Conservation (phyloP, 37 sponge, comb jelly and placozoan genomes). For the Beroe ovata region DNA sequence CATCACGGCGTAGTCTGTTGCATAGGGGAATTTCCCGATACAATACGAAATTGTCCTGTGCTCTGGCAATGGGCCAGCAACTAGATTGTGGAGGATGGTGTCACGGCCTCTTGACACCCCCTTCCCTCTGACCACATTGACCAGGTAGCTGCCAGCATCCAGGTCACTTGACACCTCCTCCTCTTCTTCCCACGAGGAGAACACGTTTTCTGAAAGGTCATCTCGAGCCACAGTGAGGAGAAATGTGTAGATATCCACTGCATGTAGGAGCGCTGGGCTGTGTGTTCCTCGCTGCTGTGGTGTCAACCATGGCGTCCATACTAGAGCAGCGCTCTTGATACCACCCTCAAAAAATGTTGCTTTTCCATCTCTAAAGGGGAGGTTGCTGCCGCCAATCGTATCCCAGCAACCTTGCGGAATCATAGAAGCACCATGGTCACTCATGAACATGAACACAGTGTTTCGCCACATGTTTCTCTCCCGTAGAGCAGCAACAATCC, state of each 20-base stretch:
- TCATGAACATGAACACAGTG: slow-evolving; percentile 54
- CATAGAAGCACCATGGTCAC: slow-evolving; percentile 30
- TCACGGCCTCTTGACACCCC: background rate
- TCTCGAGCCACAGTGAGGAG: background rate
- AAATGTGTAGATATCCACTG: background rate
- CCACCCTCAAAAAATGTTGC: slow-evolving; percentile 7
- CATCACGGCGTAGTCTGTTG: background rate
- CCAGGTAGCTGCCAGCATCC: background rate
- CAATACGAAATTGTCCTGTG: background rate
- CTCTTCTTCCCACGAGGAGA: background rate
- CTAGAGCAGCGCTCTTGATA: slow-evolving; percentile 20
- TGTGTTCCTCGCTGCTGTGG: background rate
- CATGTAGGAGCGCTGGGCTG: slow-evolving; percentile 22
- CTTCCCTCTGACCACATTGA: background rate
- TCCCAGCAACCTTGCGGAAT: background rate
- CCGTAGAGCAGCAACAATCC: background rate
- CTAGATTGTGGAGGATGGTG: slow-evolving; percentile 32
- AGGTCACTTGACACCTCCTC: background rate
- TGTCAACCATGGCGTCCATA: slow-evolving; percentile 4
- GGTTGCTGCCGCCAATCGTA: slow-evolving; percentile 24
- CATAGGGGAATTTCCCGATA: background rate
- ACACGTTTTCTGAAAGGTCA: background rate
- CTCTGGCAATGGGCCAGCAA: background rate
- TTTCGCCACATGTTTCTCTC: background rate
- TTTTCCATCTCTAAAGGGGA: slow-evolving; percentile 37